Conservation (phyloP, 2,113 vertebrate genomes). For the Ammodytes marinus region DNA sequence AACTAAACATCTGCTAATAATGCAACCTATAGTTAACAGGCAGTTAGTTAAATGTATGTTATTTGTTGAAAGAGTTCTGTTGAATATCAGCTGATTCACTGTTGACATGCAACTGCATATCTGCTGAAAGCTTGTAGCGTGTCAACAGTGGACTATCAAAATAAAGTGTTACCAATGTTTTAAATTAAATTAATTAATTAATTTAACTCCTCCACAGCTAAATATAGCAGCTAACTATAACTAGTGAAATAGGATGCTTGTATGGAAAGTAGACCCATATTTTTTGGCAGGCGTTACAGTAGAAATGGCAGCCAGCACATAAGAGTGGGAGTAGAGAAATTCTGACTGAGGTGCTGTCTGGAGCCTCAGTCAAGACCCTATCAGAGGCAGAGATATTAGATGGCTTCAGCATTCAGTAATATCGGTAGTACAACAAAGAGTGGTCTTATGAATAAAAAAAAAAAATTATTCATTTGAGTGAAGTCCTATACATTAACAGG, state of each 20-base stretch:
- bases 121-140: too few relatives aligned
- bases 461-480: slow-evolving; percentile 8
- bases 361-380: slow-evolving; percentile 72
- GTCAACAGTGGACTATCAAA: too few relatives aligned
- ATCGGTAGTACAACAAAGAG: slow-evolving; percentile 16
- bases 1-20: too few relatives aligned
- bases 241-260: slow-evolving; percentile 39
- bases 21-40: too few relatives aligned
- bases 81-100: too few relatives aligned
- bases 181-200: too few relatives aligned
- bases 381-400: slow-evolving; percentile 61
- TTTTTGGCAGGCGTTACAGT: slow-evolving; percentile 69
- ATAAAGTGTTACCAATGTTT: too few relatives aligned
- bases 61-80: too few relatives aligned
- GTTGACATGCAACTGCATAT: too few relatives aligned
- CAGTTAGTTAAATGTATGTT: too few relatives aligned
- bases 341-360: slow-evolving; percentile 75
- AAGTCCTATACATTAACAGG: neutral
- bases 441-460: slow-evolving; percentile 8
- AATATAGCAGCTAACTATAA: slow-evolving; percentile 44
- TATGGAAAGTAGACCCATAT: slow-evolving; percentile 49
- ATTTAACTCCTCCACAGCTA: neutral
- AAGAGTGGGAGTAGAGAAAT: slow-evolving; percentile 78
- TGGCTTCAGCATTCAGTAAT: slow-evolving; percentile 12
- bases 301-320: slow-evolving; percentile 64